Evolutionary conservation across 2,797 vertebrate species (phyloP).

Genomic region (Pantherophis alleghaniensis): DNA sequence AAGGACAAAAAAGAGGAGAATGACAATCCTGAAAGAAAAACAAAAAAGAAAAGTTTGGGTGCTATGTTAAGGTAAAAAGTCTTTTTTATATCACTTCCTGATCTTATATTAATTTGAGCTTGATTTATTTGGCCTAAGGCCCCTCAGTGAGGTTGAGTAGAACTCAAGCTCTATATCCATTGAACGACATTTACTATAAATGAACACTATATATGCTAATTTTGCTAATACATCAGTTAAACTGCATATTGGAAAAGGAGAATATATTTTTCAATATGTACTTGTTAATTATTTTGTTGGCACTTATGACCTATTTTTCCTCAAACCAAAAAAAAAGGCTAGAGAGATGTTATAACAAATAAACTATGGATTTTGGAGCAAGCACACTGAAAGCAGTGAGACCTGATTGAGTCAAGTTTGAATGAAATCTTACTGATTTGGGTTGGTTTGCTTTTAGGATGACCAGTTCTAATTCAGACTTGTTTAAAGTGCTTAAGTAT

Average conservation of each 20-base stretch:
- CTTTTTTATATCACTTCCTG: background rate
- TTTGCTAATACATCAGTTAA: background rate
- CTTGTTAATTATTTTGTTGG: background rate
- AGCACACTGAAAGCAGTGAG: background rate
- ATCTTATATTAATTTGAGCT: background rate
- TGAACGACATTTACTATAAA: background rate
- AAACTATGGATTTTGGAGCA: background rate
- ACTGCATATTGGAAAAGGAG: background rate
- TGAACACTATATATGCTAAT: background rate
- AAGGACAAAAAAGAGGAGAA: slow-evolving; percentile 81
- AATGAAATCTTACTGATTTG: background rate
- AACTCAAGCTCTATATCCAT: background rate
- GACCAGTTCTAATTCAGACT: background rate
- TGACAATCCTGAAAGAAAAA: slow-evolving; percentile 86
- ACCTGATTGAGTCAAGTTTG: background rate
- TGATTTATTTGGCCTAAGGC: background rate
- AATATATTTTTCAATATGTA: background rate
- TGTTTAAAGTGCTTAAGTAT: background rate
- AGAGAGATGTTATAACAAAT: background rate
- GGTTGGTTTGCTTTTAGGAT: background rate
- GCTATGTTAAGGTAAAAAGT: slow-evolving; percentile 84
- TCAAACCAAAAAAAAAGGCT: background rate
- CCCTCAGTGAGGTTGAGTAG: background rate
- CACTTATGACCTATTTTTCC: background rate
- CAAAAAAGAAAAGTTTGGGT: slow-evolving; percentile 88